Evolutionary conservation across 1,140 invertebrate species (phyloP), one percentile per base, ranked within the genome.

Genomic region (Caenorhabditis latens): DNA sequence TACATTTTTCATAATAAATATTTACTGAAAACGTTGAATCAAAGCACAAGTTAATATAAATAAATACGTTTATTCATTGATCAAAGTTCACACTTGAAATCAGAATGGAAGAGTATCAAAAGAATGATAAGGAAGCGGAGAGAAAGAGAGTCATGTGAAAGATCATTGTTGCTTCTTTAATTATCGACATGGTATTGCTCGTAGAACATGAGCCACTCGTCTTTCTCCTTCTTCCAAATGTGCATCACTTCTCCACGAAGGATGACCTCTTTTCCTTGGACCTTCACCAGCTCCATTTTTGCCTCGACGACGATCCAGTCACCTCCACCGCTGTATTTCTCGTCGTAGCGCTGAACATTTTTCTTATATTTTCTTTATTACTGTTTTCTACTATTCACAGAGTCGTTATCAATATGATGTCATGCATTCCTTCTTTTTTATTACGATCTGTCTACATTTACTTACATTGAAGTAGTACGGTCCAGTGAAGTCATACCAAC

Each of bases 161-260:
- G 21, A 50, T 79, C 46, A 71, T 71, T 46, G 43, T 46, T 46
- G 65, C 42, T 71, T 48, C 65, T 79, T 79, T 24, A 79, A n/a
- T 50, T 50, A 8, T 79, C 71, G 24, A 79, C 71, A 46, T 79
- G 71, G 71, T 79, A 79, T 79, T 79, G 71, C 71, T 79, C 71
- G 71, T 79, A 79, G 71, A 79, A 79, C 71, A 79, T 79, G 71
- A 79, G 71, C 71, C 71, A 79, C 14, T 79, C 24, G 71, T 79
- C 71, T 21, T 79, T 16, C n/a, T 79, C 71, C 14, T 79, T 79
- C 71, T 79, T 79, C 71, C 71, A 79, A 53, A 79, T 79, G 40
- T 79, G 71, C 71, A 79, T 79, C n/a, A 79, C 71, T 21, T 79
- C 71, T 79, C 71, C 71, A 79, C 71, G 71, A 79, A 79, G 46